These are phyloP conservation scores for Agonum fuliginosum DNA, from an alignment of 2,888 invertebrate genomes.

Conservation along the genomic window DNA sequence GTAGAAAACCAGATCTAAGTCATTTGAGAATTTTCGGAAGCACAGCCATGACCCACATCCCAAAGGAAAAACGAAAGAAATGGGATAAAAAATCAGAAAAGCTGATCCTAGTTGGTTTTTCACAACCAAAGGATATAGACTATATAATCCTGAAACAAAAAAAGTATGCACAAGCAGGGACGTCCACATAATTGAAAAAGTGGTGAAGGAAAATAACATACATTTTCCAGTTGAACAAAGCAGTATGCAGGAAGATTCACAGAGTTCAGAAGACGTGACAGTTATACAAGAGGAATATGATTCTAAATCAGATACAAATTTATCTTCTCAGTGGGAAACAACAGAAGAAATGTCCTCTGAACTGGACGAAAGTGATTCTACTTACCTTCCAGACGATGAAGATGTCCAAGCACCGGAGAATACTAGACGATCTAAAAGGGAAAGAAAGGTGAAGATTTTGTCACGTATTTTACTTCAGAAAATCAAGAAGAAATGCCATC, in stretches of 20 bases:
- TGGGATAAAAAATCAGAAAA: slow-evolving; percentile 58
- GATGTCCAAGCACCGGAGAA: too few relatives aligned
- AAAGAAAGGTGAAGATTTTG: too few relatives aligned
- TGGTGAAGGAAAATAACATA: background rate
- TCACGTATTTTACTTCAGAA: background rate
- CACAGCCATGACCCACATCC: slow-evolving; percentile 54
- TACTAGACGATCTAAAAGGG: too few relatives aligned
- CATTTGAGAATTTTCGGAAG: slow-evolving; percentile 63
- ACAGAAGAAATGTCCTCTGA: too few relatives aligned
- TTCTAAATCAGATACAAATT: background rate
- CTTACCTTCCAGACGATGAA: too few relatives aligned
- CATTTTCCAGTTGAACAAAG: background rate
- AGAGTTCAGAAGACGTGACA: background rate
- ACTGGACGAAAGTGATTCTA: too few relatives aligned
- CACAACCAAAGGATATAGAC: slow-evolving; percentile 64
- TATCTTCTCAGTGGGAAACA: background rate
- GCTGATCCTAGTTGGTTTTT: slow-evolving; percentile 63
- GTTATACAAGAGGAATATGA: background rate
- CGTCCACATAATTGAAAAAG: background rate
- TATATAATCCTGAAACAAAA: slow-evolving; percentile 62
- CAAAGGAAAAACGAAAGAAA: slow-evolving; percentile 57
- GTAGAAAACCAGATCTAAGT: slow-evolving; percentile 63
- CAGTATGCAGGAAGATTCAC: too few relatives aligned
- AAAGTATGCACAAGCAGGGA: slow-evolving; percentile 61
- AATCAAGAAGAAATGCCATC: background rate